A percentile compares a stretch with the other conserved stretches of the same genome.
Evolutionary conservation across 2,888 invertebrate species (phyloP).

Genomic region (Microplitis manilae): DNA sequence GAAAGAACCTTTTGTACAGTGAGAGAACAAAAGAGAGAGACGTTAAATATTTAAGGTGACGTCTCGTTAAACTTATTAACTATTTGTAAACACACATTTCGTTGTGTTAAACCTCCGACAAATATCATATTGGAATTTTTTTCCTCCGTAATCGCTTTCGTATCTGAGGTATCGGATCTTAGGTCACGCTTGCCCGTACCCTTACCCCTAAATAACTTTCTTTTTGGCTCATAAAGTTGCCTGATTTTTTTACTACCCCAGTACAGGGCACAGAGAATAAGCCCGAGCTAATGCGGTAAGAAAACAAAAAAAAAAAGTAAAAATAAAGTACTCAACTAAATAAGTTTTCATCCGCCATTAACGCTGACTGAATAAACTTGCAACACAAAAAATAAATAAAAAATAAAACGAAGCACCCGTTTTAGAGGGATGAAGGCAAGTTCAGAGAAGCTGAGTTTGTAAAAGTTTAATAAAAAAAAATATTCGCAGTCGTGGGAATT

Average conservation of each 20-base stretch:
- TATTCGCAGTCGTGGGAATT: slow-evolving; percentile 22
- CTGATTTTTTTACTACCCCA: not conserved
- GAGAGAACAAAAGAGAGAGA: not conserved
- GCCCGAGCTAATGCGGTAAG: not conserved
- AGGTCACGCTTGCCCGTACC: not conserved
- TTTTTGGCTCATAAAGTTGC: not conserved
- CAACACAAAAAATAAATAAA: not conserved
- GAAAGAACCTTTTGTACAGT: not conserved
- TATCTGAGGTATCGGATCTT: not conserved
- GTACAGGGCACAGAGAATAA: not conserved
- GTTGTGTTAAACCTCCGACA: no score
- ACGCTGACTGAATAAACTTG: slow-evolving; percentile 1
- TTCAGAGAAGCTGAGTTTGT: not conserved
- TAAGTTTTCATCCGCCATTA: not conserved
- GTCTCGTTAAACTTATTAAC: no score
- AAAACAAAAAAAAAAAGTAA: not conserved
- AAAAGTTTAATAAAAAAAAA: slow-evolving; percentile 3
- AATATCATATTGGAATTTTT: no score
- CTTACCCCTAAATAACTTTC: not conserved
- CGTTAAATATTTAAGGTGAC: not conserved
- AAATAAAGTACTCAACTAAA: not conserved
- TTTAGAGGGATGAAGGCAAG: no score
- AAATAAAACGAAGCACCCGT: not conserved
- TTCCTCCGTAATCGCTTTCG: not conserved
- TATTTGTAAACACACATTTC: no score